phyloP scores from a whole-genome alignment of 2,888 invertebrate species.

The Eulithis testata region DNA sequence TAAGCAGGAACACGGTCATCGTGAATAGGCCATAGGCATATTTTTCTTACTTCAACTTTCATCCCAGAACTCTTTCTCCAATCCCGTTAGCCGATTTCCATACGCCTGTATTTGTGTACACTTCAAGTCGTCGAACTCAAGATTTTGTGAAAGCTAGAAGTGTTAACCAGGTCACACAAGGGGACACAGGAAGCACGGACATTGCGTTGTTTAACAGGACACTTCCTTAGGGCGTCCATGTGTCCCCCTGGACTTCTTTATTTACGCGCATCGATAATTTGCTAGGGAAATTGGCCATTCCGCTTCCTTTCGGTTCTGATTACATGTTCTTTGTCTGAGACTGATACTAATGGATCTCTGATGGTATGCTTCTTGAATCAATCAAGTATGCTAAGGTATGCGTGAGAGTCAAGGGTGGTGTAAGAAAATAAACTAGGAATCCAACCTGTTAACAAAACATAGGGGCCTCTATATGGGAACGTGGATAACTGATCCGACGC shows the following conservation, averaged over 20 bases:
- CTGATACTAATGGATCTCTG: constrained; percentile 7
- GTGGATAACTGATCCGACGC: not conserved
- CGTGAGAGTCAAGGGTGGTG: too few species aligned
- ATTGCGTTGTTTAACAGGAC: constrained; percentile 77
- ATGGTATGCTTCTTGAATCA: constrained; percentile 15
- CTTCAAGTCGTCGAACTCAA: constrained; percentile 41
- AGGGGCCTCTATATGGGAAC: not conserved
- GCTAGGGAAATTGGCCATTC: constrained; percentile 54
- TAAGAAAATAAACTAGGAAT: not conserved
- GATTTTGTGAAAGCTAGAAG: constrained; percentile 55
- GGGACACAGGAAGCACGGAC: constrained; percentile 77
- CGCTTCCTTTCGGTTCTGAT: constrained; percentile 32
- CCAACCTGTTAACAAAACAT: not conserved
- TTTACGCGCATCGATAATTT: constrained; percentile 46
- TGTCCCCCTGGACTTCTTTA: constrained; percentile 58
- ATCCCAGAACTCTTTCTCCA: not conserved
- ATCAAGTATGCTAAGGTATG: not conserved
- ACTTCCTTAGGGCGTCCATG: constrained; percentile 65
- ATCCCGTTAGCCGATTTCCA: constrained; percentile 1
- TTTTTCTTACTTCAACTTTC: too few species aligned
- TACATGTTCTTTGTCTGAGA: constrained; percentile 20
- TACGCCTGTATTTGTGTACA: constrained; percentile 9
- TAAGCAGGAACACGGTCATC: too few species aligned
- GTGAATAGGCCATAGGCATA: too few species aligned
- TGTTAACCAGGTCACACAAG: constrained; percentile 62